phyloP scores from a whole-genome alignment of 2,888 invertebrate genomes.

The Cephus pulcher region DNA sequence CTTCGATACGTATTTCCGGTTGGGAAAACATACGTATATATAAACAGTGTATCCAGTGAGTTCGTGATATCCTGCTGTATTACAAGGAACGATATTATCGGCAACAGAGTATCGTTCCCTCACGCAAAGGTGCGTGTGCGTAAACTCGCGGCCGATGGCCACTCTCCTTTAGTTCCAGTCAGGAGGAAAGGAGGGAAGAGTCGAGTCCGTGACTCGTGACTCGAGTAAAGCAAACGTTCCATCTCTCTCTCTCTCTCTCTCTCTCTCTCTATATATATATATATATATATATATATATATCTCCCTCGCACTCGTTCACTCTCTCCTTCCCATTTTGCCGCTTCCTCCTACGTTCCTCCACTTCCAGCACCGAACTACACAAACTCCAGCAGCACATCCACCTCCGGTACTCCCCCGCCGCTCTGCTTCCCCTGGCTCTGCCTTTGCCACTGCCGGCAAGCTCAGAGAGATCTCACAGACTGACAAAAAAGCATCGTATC shows the following conservation, averaged over 20 bases:
- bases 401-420: no score
- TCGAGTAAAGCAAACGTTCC: background rate
- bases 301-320: background rate
- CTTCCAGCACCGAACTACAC: background rate
- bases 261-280: background rate
- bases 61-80: background rate
- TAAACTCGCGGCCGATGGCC: background rate
- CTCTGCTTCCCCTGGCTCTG: no score
- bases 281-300: background rate
- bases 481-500: constrained; percentile 56
- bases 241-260: background rate
- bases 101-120: background rate
- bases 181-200: background rate
- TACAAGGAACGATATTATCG: background rate
- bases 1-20: background rate
- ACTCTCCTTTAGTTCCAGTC: background rate
- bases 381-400: no score
- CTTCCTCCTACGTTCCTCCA: background rate
- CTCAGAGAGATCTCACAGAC: constrained; percentile 61
- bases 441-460: constrained; percentile 22
- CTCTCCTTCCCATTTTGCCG: background rate
- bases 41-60: background rate
- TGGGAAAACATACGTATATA: background rate
- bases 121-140: background rate
- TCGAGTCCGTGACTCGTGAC: background rate